A percentile compares a stretch with the other conserved stretches of the same genome.
Evolutionary conservation across 2,797 vertebrate species (phyloP).

Genomic region (Diglossa cyanea): DNA sequence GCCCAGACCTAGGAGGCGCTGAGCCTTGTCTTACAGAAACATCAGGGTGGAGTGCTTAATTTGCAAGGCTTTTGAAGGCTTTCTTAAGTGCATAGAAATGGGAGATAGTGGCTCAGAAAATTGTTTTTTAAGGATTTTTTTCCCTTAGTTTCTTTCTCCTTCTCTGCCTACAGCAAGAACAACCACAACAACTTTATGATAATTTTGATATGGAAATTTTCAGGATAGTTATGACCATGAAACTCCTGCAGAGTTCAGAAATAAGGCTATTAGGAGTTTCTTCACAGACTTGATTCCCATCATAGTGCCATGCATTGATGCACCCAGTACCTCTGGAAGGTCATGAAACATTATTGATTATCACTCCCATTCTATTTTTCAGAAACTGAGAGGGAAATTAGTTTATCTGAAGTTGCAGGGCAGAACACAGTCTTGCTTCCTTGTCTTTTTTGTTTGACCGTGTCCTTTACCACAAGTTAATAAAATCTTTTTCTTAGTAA

Average conservation of each 20-base stretch:
- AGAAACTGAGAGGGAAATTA: constrained; percentile 22
- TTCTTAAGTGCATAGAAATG: neutral
- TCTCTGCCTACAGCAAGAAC: neutral
- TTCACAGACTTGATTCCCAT: constrained; percentile 31
- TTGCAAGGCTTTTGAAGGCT: neutral
- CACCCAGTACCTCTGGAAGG: neutral
- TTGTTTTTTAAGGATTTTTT: neutral
- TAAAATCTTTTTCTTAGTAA: neutral
- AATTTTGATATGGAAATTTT: constrained; percentile 42
- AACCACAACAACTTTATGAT: constrained; percentile 8
- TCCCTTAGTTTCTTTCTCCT: neutral
- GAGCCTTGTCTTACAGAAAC: neutral
- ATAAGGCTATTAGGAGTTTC: constrained; percentile 42
- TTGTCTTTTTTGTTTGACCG: neutral
- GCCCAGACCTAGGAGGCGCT: neutral
- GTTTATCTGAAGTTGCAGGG: neutral
- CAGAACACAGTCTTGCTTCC: neutral
- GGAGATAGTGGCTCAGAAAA: neutral
- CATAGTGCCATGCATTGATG: neutral
- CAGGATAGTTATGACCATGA: neutral
- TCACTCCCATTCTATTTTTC: neutral
- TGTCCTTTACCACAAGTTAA: neutral
- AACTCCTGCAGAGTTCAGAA: constrained; percentile 34
- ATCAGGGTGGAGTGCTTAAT: neutral
- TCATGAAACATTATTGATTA: constrained; percentile 52